Evolutionary conservation across 2,113 vertebrate species (phyloP).

Genomic region (Rhinoptilus africanus): DNA sequence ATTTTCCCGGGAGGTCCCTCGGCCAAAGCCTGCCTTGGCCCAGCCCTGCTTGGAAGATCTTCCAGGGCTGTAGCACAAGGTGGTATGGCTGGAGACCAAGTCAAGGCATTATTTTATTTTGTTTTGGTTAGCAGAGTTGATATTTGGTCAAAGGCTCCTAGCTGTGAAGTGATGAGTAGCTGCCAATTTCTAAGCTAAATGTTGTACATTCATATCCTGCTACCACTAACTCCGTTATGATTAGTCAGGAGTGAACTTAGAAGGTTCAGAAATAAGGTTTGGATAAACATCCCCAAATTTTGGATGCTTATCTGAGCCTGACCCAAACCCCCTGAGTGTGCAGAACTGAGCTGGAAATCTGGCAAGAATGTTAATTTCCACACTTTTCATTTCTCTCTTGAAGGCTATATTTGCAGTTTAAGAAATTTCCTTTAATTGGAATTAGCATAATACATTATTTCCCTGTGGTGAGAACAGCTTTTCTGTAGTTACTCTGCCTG

Average conservation of each 20-base stretch:
- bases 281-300: conserved; percentile 63
- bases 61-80: conserved; percentile 34
- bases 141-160: conserved; percentile 67
- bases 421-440: conserved; percentile 66
- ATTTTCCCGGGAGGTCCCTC: background rate
- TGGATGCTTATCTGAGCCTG: conserved; percentile 69
- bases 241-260: conserved; percentile 45
- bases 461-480: conserved; percentile 62
- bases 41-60: conserved; percentile 21
- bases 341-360: conserved; percentile 61
- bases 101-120: conserved; percentile 70
- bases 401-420: conserved; percentile 64
- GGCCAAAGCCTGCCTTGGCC: conserved; percentile 13
- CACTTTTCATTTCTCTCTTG: conserved; percentile 66
- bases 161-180: conserved; percentile 53
- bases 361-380: conserved; percentile 66
- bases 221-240: conserved; percentile 59
- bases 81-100: conserved; percentile 61
- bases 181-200: conserved; percentile 67
- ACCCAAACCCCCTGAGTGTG: conserved; percentile 54
- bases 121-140: conserved; percentile 59
- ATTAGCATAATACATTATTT: conserved; percentile 73
- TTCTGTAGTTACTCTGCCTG: conserved; percentile 49
- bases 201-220: conserved; percentile 51
- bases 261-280: conserved; percentile 57